Conservation (phyloP, 2,888 invertebrate genomes). For the Leptodirus hochenwartii region DNA sequence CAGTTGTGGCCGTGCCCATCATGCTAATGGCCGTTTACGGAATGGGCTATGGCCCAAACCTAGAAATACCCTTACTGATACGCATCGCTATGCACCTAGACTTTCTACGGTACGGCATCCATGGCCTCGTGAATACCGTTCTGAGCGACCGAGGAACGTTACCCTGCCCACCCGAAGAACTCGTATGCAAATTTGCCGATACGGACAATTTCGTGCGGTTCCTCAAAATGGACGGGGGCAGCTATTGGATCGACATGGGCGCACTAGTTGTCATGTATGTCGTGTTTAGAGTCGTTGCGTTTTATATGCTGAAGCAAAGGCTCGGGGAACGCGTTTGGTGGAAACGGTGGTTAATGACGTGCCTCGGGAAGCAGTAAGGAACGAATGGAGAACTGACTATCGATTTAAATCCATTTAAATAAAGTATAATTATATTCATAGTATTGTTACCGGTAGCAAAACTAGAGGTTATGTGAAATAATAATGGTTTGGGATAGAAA, state of each 20-base stretch:
- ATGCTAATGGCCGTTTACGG: slow-evolving; percentile 78
- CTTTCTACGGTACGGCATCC: slow-evolving; percentile 46
- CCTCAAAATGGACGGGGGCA: slow-evolving; percentile 54
- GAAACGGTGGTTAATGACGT: too few relatives aligned
- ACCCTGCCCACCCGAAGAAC: slow-evolving; percentile 50
- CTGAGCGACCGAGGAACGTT: slow-evolving; percentile 58
- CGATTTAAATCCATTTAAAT: too few relatives aligned
- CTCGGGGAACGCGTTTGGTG: too few relatives aligned
- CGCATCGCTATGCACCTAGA: slow-evolving; percentile 64
- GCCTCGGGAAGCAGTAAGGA: too few relatives aligned
- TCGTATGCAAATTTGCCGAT: slow-evolving; percentile 55
- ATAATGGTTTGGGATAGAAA: too few relatives aligned
- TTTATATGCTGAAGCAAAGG: slow-evolving; percentile 54
- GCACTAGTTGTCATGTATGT: slow-evolving; percentile 43
- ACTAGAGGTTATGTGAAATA: too few relatives aligned
- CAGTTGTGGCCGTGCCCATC: slow-evolving; percentile 69
- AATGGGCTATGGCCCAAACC: slow-evolving; percentile 55
- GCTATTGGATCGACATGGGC: slow-evolving; percentile 46
- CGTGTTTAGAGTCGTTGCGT: slow-evolving; percentile 44
- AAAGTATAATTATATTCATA: too few relatives aligned
- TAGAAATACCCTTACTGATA: slow-evolving; percentile 52
- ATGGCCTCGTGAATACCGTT: slow-evolving; percentile 62
- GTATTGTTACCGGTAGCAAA: too few relatives aligned
- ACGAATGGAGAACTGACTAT: too few relatives aligned
- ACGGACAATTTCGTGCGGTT: slow-evolving; percentile 54